Evolutionary conservation across 2,888 invertebrate species (phyloP), one percentile per base, ranked within the genome.

Genomic region (Cacoxenus indagator): DNA sequence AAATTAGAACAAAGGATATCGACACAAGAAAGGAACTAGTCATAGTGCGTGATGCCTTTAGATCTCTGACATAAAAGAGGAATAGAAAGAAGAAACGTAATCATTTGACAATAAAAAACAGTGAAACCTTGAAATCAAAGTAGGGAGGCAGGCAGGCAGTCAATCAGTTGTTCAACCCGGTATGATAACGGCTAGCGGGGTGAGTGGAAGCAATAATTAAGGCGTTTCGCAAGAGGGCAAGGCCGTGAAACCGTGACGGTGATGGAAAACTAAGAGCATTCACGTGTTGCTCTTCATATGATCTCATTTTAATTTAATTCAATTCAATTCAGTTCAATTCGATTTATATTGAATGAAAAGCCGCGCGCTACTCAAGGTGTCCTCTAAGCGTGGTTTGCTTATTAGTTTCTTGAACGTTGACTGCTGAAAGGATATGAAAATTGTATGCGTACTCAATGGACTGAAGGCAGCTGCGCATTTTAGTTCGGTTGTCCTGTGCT

Each of bases 191-290:
- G 81, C n/a, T n/a, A n/a, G n/a, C n/a, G n/a, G n/a, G n/a, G 81
- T 82, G 81, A 70, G 73, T 66, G 37, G 81, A 83, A 80, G 83
- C 79, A 80, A 79, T 77, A 83, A 83, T 83, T 83, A 81, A 71
- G 71, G 66, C 54, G 55, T 37, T 55, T 6, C 62, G 48, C 64
- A 70, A 27, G 65, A 66, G 66, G 26, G 51, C 37, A 45, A 45
- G n/a, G n/a, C n/a, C n/a, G n/a, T n/a, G n/a, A n/a, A n/a, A n/a
- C 54, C 29, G 66, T 26, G 45, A 43, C 29, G 45, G n/a, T n/a
- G n/a, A n/a, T n/a, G n/a, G n/a, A n/a, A n/a, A n/a, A n/a, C n/a
- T n/a, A n/a, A n/a, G n/a, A n/a, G n/a, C n/a, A n/a, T n/a, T n/a
- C n/a, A n/a, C n/a, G n/a, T n/a, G 79, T 83, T 80, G 79, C 81